These are phyloP conservation scores for Camelus bactrianus DNA, from an alignment of 2,113 vertebrate genomes.

Conservation along the genomic window DNA sequence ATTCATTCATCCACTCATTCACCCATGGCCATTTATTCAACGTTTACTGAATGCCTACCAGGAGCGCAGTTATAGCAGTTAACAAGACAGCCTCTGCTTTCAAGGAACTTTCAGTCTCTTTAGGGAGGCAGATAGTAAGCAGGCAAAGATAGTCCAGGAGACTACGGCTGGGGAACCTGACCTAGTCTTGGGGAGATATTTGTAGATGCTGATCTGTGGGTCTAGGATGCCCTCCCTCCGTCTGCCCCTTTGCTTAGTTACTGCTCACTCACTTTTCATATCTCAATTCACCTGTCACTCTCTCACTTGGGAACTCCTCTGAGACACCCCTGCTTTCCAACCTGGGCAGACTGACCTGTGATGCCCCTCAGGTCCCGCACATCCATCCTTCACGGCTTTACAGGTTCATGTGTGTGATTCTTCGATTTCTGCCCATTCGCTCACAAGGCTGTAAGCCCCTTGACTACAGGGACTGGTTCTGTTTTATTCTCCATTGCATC, in stretches of 20 bases:
- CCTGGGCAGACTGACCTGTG: neutral
- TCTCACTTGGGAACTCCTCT: neutral
- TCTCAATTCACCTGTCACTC: neutral
- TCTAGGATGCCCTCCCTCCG: neutral
- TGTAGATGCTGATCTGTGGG: neutral
- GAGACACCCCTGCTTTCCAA: neutral
- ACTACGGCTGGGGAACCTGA: neutral
- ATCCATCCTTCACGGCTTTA: neutral
- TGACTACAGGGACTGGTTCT: neutral
- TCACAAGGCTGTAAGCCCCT: neutral
- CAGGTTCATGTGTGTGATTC: neutral
- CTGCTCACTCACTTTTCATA: neutral
- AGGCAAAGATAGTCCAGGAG: neutral
- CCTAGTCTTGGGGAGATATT: neutral
- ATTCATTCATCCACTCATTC: neutral
- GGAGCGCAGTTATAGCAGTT: neutral
- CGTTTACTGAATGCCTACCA: neutral
- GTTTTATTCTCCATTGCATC: neutral
- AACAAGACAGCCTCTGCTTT: neutral
- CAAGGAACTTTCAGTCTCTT: neutral
- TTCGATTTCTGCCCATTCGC: neutral
- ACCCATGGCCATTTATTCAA: neutral
- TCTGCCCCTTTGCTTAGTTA: neutral
- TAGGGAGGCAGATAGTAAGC: neutral
- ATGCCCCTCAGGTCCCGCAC: neutral